phyloP scores from a whole-genome alignment of 1,140 invertebrate genomes.

The Sminthurides bifidus region DNA sequence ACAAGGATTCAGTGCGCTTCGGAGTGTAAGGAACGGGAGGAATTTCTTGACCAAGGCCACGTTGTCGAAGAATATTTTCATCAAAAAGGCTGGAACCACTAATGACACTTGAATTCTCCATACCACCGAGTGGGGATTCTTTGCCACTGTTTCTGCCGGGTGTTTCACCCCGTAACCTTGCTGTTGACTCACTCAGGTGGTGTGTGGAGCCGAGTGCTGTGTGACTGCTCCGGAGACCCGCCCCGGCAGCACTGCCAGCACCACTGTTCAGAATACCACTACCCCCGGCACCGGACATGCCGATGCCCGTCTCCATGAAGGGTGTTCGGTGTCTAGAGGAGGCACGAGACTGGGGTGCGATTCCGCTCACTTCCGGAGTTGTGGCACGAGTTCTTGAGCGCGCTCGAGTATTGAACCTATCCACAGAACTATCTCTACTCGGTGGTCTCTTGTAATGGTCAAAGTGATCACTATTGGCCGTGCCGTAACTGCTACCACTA shows the following conservation, averaged over 20 bases:
- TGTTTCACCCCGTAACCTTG: conserved; percentile 19
- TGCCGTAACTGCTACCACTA: conserved; percentile 38
- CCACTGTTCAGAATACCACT: conserved; percentile 13
- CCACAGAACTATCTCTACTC: conserved; percentile 73
- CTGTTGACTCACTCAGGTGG: conserved; percentile 6
- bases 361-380: conserved; percentile 44
- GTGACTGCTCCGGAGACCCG: conserved; percentile 43
- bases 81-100: conserved; percentile 38
- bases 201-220: conserved; percentile 33
- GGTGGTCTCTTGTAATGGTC: conserved; percentile 80
- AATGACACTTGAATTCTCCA: conserved; percentile 13
- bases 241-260: conserved; percentile 38
- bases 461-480: conserved; percentile 55
- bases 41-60: conserved; percentile 69
- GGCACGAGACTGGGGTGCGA: conserved; percentile 53
- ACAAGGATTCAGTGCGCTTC: conserved; percentile 70
- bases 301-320: conserved; percentile 19
- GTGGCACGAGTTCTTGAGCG: conserved; percentile 35
- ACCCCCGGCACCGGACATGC: too few species aligned
- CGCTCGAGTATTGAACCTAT: conserved; percentile 47
- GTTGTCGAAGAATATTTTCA: conserved; percentile 61
- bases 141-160: conserved; percentile 16
- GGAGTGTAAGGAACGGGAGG: conserved; percentile 65
- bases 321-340: conserved; percentile 34
- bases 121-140: conserved; percentile 9